Percentiles rank a stretch among this genome's conserved stretches.
These are phyloP conservation scores for Gila robusta DNA, from an alignment of 2,797 vertebrate genomes.

Conservation along the genomic window DNA sequence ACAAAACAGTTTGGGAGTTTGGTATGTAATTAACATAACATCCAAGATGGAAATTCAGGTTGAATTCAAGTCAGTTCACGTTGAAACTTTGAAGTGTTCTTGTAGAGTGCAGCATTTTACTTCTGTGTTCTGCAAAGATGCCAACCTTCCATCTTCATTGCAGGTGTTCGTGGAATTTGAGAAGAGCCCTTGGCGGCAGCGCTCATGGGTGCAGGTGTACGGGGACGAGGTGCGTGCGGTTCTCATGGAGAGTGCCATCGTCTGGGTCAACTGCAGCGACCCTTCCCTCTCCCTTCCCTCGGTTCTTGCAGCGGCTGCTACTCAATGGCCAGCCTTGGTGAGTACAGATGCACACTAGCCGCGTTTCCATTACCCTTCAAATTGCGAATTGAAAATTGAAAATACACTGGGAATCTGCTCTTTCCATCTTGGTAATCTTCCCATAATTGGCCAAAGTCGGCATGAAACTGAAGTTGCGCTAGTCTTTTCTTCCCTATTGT, in stretches of 20 bases:
- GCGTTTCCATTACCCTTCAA: too few relatives aligned
- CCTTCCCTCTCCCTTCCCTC: constrained; percentile 72
- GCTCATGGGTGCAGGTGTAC: constrained; percentile 96
- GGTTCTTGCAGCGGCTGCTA: constrained; percentile 67
- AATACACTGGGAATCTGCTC: not conserved
- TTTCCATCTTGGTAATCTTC: not conserved
- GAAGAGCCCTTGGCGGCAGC: constrained; percentile 86
- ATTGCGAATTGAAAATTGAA: too few relatives aligned
- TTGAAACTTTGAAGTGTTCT: not conserved
- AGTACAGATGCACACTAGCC: constrained; percentile 66
- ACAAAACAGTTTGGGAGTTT: not conserved
- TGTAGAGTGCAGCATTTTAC: not conserved
- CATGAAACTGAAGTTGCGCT: not conserved
- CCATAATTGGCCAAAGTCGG: not conserved
- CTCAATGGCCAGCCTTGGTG: constrained; percentile 94
- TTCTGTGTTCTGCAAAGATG: not conserved
- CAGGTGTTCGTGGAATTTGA: constrained; percentile 98
- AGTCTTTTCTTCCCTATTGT: not conserved
- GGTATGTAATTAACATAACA: not conserved
- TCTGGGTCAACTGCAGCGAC: constrained; percentile 89
- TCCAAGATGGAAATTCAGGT: not conserved
- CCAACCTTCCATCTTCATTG: not conserved
- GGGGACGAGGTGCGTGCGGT: constrained; percentile 92
- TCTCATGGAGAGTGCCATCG: constrained; percentile 91
- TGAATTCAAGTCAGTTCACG: not conserved